phyloP scores from a whole-genome alignment of 2,113 vertebrate genomes.

The Tylochromis polylepis region DNA sequence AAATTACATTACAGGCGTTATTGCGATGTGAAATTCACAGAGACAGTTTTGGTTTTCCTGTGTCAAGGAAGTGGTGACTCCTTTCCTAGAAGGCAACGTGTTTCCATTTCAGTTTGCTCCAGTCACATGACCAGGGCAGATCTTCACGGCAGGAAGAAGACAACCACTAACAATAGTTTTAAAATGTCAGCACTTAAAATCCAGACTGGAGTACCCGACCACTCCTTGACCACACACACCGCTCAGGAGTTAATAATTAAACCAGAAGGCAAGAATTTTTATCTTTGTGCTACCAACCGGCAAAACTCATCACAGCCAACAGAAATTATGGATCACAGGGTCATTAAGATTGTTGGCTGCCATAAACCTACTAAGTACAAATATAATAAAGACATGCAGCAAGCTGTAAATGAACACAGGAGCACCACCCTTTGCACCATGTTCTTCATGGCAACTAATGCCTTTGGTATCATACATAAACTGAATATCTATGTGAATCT shows the following conservation, averaged over 20 bases:
- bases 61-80: not conserved
- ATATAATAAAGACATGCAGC: not conserved
- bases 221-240: slow-evolving; percentile 3
- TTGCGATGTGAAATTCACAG: not conserved
- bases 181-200: slow-evolving; percentile 21
- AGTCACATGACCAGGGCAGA: slow-evolving; percentile 49
- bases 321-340: not conserved
- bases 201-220: slow-evolving; percentile 32
- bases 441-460: not conserved
- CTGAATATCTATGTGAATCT: not conserved
- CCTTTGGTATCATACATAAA: not conserved
- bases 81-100: not conserved
- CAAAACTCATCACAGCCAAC: not conserved
- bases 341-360: not conserved
- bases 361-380: not conserved
- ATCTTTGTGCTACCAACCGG: not conserved
- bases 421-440: not conserved
- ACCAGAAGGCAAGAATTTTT: slow-evolving; percentile 43
- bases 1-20: not conserved
- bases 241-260: slow-evolving; percentile 72
- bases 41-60: not conserved
- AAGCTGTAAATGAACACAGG: not conserved
- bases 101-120: slow-evolving; percentile 5
- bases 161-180: slow-evolving; percentile 3
- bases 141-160: slow-evolving; percentile 36